A percentile compares a stretch with the other conserved stretches of the same genome.
phyloP scores from a whole-genome alignment of 2,113 vertebrate species.

The Coracopsis vasa region DNA sequence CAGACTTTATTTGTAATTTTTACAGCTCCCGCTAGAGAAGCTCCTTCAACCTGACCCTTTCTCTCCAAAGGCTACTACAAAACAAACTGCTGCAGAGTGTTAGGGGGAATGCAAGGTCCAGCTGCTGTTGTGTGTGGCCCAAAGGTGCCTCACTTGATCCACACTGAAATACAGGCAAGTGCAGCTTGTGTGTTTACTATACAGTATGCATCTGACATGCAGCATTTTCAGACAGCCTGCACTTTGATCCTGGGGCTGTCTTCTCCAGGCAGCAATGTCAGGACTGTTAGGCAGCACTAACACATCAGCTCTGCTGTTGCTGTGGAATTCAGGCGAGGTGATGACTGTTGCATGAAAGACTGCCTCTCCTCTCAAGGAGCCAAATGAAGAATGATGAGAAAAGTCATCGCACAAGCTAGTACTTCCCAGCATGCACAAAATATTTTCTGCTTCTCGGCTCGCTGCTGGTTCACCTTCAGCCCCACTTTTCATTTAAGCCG shows the following conservation, averaged over 20 bases:
- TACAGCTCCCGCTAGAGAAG: not conserved
- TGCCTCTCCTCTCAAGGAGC: not conserved
- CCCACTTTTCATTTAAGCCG: not conserved
- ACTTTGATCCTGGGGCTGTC: not conserved
- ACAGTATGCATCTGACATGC: not conserved
- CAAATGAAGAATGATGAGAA: not conserved
- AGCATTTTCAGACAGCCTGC: not conserved
- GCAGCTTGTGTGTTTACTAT: not conserved
- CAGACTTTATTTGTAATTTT: not conserved
- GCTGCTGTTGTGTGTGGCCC: not conserved
- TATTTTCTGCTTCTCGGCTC: not conserved
- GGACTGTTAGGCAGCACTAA: not conserved
- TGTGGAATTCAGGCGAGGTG: not conserved
- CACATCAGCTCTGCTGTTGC: not conserved
- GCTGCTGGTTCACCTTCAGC: not conserved
- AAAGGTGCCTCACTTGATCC: not conserved
- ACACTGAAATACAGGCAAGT: not conserved
- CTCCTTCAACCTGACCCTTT: not conserved
- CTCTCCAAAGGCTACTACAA: not conserved
- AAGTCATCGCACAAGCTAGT: not conserved
- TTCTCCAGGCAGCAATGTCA: not conserved
- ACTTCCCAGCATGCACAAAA: not conserved
- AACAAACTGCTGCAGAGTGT: not conserved
- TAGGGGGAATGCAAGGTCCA: not conserved
- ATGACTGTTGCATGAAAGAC: not conserved